Conservation (phyloP, 2,888 invertebrate species). For the Stegana nigrithorax region DNA sequence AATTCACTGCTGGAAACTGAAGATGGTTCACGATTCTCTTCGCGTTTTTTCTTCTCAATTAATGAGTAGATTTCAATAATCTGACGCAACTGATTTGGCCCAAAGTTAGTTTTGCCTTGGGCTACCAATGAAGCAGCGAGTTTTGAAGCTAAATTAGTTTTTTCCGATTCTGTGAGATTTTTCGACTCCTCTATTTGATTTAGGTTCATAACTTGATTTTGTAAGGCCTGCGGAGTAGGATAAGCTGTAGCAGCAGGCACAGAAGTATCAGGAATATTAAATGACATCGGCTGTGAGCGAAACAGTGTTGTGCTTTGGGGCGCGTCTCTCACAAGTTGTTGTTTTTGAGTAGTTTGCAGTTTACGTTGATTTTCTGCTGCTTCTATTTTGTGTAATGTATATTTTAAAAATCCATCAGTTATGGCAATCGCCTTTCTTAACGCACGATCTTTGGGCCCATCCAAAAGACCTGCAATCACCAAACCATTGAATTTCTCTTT, state of each 20-base stretch:
- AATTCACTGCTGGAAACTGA: no score
- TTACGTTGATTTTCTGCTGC: slow-evolving; percentile 27
- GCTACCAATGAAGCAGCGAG: slow-evolving; percentile 81
- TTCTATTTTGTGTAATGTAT: slow-evolving; percentile 67
- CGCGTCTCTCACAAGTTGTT: not conserved
- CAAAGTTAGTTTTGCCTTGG: slow-evolving; percentile 85
- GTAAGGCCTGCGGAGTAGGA: not conserved
- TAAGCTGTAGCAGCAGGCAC: no score
- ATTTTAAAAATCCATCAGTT: slow-evolving; percentile 72
- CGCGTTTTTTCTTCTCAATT: slow-evolving; percentile 63
- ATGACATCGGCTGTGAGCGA: not conserved
- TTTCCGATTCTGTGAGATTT: slow-evolving; percentile 49
- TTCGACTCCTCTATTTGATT: slow-evolving; percentile 20
- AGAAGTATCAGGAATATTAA: no score
- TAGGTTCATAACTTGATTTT: not conserved
- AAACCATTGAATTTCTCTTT: slow-evolving; percentile 70
- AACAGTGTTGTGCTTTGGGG: not conserved
- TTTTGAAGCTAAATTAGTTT: slow-evolving; percentile 76
- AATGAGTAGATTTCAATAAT: slow-evolving; percentile 77
- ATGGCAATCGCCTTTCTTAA: slow-evolving; percentile 79
- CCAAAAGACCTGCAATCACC: slow-evolving; percentile 75
- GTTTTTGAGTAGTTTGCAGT: not conserved
- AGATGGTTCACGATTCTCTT: no score
- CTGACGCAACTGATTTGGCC: slow-evolving; percentile 81
- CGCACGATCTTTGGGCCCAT: slow-evolving; percentile 73